These are phyloP conservation scores for Orchesella flavescens DNA, from an alignment of 2,888 invertebrate species.

Conservation along the genomic window DNA sequence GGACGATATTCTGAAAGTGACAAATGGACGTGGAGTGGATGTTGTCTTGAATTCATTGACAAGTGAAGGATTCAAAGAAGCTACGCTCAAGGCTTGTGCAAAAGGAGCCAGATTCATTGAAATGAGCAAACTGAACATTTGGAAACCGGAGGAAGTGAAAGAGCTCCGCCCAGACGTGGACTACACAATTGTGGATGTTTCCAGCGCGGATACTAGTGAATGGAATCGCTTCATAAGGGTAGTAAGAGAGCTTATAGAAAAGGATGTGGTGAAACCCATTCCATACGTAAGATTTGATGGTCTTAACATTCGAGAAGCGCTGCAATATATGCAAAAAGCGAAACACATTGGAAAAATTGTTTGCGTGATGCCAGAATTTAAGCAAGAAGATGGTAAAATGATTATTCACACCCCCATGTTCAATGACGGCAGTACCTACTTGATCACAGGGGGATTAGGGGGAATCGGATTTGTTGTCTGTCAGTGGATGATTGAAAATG, in stretches of 20 bases:
- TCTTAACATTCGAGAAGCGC: slow-evolving; percentile 25
- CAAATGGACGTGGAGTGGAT: slow-evolving; percentile 51
- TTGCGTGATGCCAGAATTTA: slow-evolving; percentile 17
- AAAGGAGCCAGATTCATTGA: slow-evolving; percentile 60
- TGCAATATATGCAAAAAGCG: slow-evolving; percentile 47
- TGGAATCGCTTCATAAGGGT: background rate
- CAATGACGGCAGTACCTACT: slow-evolving; percentile 16
- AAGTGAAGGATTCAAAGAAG: slow-evolving; percentile 62
- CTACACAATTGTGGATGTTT: slow-evolving; percentile 52
- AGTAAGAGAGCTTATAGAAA: background rate
- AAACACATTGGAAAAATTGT: slow-evolving; percentile 57
- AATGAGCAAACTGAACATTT: slow-evolving; percentile 64
- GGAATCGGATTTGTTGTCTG: slow-evolving; percentile 42
- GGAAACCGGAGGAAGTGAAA: slow-evolving; percentile 57
- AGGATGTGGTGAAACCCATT: background rate
- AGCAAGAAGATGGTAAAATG: slow-evolving; percentile 5
- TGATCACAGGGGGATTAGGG: slow-evolving; percentile 51
- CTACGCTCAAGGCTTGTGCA: slow-evolving; percentile 47
- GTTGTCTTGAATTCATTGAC: slow-evolving; percentile 58
- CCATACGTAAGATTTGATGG: slow-evolving; percentile 50
- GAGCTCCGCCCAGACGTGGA: slow-evolving; percentile 56
- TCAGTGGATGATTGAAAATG: slow-evolving; percentile 43
- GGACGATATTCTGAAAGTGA: slow-evolving; percentile 36
- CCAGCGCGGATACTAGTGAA: background rate
- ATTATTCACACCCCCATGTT: slow-evolving; percentile 6